These are phyloP conservation scores for Phoenicopterus ruber DNA, from an alignment of 2,113 vertebrate genomes.

Conservation along the genomic window DNA sequence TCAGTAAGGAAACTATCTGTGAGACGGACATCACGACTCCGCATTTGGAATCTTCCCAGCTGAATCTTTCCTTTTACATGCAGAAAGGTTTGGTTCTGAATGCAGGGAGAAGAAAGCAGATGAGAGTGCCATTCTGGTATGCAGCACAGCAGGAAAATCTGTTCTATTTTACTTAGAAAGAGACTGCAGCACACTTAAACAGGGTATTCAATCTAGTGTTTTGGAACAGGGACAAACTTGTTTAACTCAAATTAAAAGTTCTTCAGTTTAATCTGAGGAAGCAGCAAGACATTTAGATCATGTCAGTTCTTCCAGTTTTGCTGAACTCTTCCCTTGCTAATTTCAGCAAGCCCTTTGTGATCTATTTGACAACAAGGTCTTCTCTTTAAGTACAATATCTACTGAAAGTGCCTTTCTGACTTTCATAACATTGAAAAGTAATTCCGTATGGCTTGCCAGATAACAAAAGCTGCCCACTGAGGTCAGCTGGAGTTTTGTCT, in stretches of 20 bases:
- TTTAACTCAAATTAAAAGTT: not conserved
- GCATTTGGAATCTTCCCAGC: slow-evolving; percentile 83
- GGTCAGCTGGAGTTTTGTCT: not conserved
- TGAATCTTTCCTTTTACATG: slow-evolving; percentile 82
- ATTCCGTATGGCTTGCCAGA: not conserved
- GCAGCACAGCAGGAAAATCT: not conserved
- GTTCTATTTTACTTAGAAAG: not conserved
- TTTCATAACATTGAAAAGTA: not conserved
- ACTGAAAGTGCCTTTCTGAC: not conserved
- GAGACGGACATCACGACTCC: slow-evolving; percentile 69
- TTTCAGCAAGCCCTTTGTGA: not conserved
- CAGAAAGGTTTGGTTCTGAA: slow-evolving; percentile 71
- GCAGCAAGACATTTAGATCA: not conserved
- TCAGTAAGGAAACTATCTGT: slow-evolving; percentile 77
- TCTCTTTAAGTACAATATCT: not conserved
- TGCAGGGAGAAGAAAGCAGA: not conserved
- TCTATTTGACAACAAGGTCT: not conserved
- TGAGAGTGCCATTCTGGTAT: slow-evolving; percentile 39
- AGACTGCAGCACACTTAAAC: not conserved
- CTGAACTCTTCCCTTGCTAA: not conserved
- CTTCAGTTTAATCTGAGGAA: not conserved
- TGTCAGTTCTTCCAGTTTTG: not conserved
- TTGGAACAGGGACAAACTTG: not conserved
- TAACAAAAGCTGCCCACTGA: not conserved
- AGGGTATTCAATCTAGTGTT: not conserved